A percentile compares a stretch with the other conserved stretches of the same genome.
Conservation (phyloP, 2,888 invertebrate genomes). For the Dichetophora obliterata region DNA sequence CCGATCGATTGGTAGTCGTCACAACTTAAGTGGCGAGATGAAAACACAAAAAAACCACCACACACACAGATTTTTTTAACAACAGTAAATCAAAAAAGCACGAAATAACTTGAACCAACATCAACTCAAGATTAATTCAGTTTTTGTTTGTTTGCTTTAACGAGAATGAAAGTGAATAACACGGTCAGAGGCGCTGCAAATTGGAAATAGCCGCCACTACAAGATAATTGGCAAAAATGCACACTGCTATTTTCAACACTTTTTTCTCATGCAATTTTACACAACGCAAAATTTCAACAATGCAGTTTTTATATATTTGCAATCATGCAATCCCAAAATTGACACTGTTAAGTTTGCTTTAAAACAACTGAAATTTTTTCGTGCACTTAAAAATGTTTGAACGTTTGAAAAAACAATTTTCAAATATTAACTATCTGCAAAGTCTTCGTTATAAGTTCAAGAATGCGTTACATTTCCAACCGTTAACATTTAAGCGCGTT, state of each 20-base stretch:
- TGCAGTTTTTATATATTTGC: background rate
- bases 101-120: too few species aligned
- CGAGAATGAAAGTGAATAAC: constrained; percentile 43
- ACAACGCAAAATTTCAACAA: background rate
- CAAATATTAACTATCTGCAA: too few species aligned
- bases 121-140: too few species aligned
- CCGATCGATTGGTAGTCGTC: constrained; percentile 17
- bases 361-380: background rate
- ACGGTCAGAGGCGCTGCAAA: constrained; percentile 18
- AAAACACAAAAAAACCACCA: background rate
- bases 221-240: background rate
- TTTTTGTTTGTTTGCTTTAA: constrained; percentile 31
- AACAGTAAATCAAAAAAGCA: too few species aligned
- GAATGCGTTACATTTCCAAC: background rate
- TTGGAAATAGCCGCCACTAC: background rate
- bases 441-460: background rate
- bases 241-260: background rate
- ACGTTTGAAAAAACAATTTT: background rate
- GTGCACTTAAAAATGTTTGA: background rate
- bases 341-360: too few species aligned
- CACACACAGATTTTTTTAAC: too few species aligned
- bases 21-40: background rate
- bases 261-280: background rate
- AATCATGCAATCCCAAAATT: too few species aligned
- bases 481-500: constrained; percentile 23